Evolutionary conservation across 2,113 vertebrate genomes (phyloP), one percentile per base, ranked within the genome.

Genomic region (Redunca redunca): DNA sequence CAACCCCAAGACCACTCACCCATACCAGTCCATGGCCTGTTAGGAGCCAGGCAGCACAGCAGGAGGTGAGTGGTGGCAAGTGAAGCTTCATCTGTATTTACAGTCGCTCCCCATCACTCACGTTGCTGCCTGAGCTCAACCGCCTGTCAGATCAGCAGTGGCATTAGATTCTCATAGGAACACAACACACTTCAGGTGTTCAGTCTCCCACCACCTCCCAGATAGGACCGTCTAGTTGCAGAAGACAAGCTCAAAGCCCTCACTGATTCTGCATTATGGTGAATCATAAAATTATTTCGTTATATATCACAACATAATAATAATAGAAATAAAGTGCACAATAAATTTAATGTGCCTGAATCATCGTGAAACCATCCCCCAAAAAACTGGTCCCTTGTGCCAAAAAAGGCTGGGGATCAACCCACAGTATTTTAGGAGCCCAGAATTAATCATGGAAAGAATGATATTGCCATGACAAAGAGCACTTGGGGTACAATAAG

Each of bases 101-200:
- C 6, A 15, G 26, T 13, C 2, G 40, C 12, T 77, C 23, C 71
- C 23, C 71, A 77, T 77, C 3, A 0, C 40, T 77, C 3, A 0
- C 6, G 25, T 77, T 43, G 40, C 71, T 77, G 23, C 71, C 71
- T 26, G 40, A 77, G 71, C 23, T 43, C 40, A 43, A 43, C 12
- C 1, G 0, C 40, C 71, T 43, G 6, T 26, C 40, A 1, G 71
- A 77, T 77, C 23, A 77, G 71, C 71, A 43, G 40, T 77, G 71
- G 23, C 71, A 7, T 77, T 77, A 77, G 71, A 43, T 77, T 43
- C 23, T 77, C 40, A 26, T 7, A 74, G 67, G 7, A 74, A 25
- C 21, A 13, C n/a, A 25, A 40, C 67, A 23, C 2, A 21, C 36
- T 25, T 23, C 67, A 74, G 67, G 10, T 40, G 36, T 74, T 40